Evolutionary conservation across 1,140 invertebrate species (phyloP).

Genomic region (Eufriesea mexicana): DNA sequence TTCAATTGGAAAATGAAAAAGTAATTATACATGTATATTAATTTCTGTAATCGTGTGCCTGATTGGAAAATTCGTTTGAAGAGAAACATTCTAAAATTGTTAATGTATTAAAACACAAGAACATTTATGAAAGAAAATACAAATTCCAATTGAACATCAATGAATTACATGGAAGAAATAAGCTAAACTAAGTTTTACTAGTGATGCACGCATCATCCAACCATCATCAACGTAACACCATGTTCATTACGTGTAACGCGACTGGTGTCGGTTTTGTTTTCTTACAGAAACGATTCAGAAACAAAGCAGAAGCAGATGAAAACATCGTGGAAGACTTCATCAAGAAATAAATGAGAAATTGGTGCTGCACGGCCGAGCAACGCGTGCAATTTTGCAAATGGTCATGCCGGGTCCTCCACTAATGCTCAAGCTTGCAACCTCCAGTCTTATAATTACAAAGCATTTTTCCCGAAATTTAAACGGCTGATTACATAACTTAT

Average conservation of each 20-base stretch:
- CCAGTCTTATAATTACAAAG: constrained; percentile 22
- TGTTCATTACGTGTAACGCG: constrained; percentile 57
- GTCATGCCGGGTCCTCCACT: constrained; percentile 46
- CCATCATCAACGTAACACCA: constrained; percentile 31
- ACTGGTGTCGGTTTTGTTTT: constrained; percentile 73
- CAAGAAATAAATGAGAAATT: constrained; percentile 70
- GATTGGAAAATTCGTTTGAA: no score
- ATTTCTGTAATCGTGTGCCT: no score
- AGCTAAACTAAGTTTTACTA: constrained; percentile 19
- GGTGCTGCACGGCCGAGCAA: constrained; percentile 56
- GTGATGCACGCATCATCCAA: constrained; percentile 44
- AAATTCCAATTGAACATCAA: constrained; percentile 15
- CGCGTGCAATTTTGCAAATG: constrained; percentile 55
- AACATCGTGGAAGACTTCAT: constrained; percentile 67
- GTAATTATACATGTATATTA: not conserved
- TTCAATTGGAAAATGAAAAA: not conserved
- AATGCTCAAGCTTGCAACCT: constrained; percentile 61
- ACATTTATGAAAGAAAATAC: not conserved
- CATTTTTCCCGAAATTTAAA: constrained; percentile 1
- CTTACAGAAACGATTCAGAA: constrained; percentile 78
- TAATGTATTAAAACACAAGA: no score
- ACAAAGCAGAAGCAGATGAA: constrained; percentile 65
- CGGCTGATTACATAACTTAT: not conserved
- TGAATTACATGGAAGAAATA: not conserved
- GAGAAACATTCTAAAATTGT: no score